Conservation (phyloP, 1,140 invertebrate species). For the Chironomus striatipennis region DNA sequence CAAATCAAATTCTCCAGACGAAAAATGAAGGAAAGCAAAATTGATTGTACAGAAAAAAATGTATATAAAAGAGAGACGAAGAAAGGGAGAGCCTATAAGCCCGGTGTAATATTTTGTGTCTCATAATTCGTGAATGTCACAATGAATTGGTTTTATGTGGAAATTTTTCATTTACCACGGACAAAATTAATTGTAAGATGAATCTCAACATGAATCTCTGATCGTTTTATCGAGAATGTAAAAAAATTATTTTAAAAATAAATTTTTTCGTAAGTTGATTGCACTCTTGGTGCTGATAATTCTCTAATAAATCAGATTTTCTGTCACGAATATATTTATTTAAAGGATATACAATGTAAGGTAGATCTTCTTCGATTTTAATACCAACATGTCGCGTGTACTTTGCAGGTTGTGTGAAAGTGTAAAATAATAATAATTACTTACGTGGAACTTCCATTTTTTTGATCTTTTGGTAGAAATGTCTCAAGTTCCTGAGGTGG, state of each 20-base stretch:
- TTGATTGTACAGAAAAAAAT: too few relatives aligned
- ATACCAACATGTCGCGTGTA: too few relatives aligned
- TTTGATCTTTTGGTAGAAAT: slow-evolving; percentile 49
- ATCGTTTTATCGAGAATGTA: not conserved
- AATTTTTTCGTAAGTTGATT: not conserved
- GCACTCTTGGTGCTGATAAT: too few relatives aligned
- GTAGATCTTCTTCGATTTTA: too few relatives aligned
- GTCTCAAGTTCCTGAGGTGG: slow-evolving; percentile 50
- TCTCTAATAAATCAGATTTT: too few relatives aligned
- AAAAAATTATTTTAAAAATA: not conserved
- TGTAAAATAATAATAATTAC: not conserved
- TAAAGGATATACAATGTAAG: too few relatives aligned
- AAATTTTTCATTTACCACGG: not conserved
- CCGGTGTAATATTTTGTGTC: not conserved
- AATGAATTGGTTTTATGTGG: not conserved
- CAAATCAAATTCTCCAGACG: too few relatives aligned
- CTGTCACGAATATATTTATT: too few relatives aligned
- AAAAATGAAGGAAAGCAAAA: too few relatives aligned
- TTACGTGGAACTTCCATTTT: slow-evolving; percentile 4
- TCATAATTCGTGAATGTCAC: not conserved
- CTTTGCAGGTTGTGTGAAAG: too few relatives aligned
- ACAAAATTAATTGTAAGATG: not conserved
- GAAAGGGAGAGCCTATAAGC: too few relatives aligned
- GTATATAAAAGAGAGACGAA: too few relatives aligned
- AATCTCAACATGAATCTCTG: not conserved